Base-by-base conservation (phyloP, 2,888 invertebrate species). In the Ganaspis brasiliensis region DNA sequence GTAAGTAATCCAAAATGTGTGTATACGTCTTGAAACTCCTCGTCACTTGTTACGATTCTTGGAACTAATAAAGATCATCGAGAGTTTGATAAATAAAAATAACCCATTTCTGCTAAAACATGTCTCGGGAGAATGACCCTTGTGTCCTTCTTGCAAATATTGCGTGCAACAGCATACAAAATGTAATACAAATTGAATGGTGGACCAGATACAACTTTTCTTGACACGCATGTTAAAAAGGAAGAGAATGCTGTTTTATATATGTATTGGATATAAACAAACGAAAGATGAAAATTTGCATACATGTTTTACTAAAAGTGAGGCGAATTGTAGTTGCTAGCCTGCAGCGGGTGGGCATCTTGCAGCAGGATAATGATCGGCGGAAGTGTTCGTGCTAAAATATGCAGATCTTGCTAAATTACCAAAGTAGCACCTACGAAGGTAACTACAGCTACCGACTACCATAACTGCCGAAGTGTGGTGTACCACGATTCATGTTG, bases 301-400 rank as follows among this genome's bases (percentile, higher is more conserved):
- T 37, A 73, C 5, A 24, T 19, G 59, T 70, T 67, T 31, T 74
- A 35, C 5, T 19, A 37, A 70, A 21, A 19, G 21, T 35, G 61
- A 31, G 31, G 31, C 2, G 31, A 26, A 26, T 10, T 14, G 12
- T 8, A 67, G 55, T 79, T 73, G 79, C 78, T 78, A 55, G 79
- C 26, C 37, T 56, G 67, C 56, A 59, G 81, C 83, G 82, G 83
- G 82, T 87, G 87, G 80, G 78, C 79, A 76, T 26, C 19, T 77
- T 76, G 78, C 79, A 78, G 72, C 72, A 84, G 88, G 90, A 91
- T 91, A 91, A 91, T 89, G 88, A 90, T 91, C 91, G 89, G 83
- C 90, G 91, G 90, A 91, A 91, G 91, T 88, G 89, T 89, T 89
- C 91, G 91, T 89, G 91, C 86, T 90, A 90, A 91, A 91, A 91